Evolutionary conservation across 2,888 invertebrate species (phyloP), one percentile per base, ranked within the genome.

Genomic region (Diabrotica balteata): DNA sequence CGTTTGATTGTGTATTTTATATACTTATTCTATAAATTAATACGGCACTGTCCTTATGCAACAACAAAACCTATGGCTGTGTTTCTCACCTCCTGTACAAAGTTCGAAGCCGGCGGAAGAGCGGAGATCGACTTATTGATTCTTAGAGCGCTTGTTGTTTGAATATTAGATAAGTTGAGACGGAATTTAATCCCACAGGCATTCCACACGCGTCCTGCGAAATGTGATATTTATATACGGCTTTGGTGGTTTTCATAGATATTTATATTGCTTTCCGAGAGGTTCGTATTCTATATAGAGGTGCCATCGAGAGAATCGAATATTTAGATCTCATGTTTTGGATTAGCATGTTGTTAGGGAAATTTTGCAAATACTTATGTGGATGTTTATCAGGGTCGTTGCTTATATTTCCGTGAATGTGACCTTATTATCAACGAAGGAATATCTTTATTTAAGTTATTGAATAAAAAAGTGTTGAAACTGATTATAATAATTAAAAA

Each of bases 121-220:
- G 32, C 32, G 32, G 5, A n/a, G 68, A 78, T 77, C 76, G 77
- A 72, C 79, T 78, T 80, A 80, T 80, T 79, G 80, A 80, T 80
- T 80, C 78, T 76, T 72, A 58, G 69, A 74, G 78, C 77, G 77
- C 75, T 79, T 79, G 78, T 80, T 80, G 79, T 80, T 80, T 80
- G 80, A 80, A 80, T 80, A 80, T 80, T 79, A 80, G 79, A 80
- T 80, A 79, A 77, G 77, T 76, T 73, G 75, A 77, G 80, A 76
- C 76, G 79, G 80, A 79, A 80, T 80, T 79, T 79, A 78, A 80
- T 80, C 80, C 80, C 78, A 69, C 59, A 72, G 78, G 79, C 74
- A 79, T 78, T 77, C 77, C 67, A 74, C 73, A 76, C 76, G 73
- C 74, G 71, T 73, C 70, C 72, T 65, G 68, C 70, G 76, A 78